These are phyloP conservation scores for Amazonetta brasiliensis DNA, from an alignment of 2,797 vertebrate species.

Conservation along the genomic window DNA sequence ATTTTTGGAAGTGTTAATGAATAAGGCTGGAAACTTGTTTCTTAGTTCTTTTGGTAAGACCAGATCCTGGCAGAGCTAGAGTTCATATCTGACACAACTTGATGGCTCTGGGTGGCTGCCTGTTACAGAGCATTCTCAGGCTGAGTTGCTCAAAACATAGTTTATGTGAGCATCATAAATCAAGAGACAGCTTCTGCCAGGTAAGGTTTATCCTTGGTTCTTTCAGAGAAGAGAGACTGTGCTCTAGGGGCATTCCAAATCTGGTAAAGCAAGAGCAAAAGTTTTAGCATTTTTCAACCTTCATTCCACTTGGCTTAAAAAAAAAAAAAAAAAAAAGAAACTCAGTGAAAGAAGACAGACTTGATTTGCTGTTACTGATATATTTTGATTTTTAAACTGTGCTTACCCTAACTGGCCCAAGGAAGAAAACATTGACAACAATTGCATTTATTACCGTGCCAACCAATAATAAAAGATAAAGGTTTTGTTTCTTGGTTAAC, in stretches of 20 bases:
- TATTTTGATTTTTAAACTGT: neutral
- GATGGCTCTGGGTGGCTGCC: neutral
- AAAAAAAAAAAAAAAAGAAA: neutral
- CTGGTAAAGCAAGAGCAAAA: neutral
- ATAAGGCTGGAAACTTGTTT: neutral
- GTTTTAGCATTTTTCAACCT: neutral
- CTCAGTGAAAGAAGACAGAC: neutral
- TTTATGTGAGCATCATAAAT: neutral
- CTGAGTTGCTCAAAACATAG: neutral
- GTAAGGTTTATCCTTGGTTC: neutral
- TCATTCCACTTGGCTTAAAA: neutral
- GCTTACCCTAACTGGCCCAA: neutral
- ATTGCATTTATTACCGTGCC: neutral
- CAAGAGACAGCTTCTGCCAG: neutral
- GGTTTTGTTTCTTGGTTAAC: neutral
- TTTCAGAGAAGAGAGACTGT: neutral
- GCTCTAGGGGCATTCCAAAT: neutral
- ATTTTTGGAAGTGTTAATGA: neutral
- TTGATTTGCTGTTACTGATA: neutral
- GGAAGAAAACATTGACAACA: neutral
- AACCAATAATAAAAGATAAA: neutral
- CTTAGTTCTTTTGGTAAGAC: neutral
- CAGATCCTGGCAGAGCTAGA: neutral
- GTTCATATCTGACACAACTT: neutral
- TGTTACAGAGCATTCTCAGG: neutral